phyloP scores from a whole-genome alignment of 2,113 vertebrate species.

The Indicator indicator region DNA sequence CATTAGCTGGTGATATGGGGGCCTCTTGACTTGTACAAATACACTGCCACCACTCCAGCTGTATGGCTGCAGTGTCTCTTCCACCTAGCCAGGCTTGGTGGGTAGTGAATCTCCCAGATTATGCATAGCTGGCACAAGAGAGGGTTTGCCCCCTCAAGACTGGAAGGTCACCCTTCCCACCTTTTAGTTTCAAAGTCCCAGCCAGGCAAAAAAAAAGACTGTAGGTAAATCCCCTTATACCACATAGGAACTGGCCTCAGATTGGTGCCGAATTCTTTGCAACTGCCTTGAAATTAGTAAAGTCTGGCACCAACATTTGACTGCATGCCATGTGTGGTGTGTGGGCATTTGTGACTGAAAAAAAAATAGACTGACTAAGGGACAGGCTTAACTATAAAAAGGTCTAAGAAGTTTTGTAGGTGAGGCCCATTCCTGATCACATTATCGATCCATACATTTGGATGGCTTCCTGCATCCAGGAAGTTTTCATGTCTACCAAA shows the following conservation, averaged over 20 bases:
- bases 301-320: background rate
- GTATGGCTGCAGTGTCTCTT: accelerated
- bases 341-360: background rate
- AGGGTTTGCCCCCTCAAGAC: background rate
- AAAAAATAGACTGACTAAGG: background rate
- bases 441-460: background rate
- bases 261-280: background rate
- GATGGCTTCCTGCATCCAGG: conserved; percentile 18
- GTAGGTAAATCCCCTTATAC: background rate
- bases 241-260: background rate
- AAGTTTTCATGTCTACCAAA: background rate
- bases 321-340: background rate
- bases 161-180: accelerated
- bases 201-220: background rate
- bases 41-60: background rate
- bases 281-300: background rate
- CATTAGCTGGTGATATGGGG: background rate
- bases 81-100: background rate
- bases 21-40: background rate
- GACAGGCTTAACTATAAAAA: background rate
- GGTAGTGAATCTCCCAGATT: background rate
- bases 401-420: background rate
- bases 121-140: background rate
- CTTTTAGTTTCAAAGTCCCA: background rate
- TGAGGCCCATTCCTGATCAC: background rate